phyloP scores from a whole-genome alignment of 2,888 invertebrate species.

The Mesorhabditis belari region DNA sequence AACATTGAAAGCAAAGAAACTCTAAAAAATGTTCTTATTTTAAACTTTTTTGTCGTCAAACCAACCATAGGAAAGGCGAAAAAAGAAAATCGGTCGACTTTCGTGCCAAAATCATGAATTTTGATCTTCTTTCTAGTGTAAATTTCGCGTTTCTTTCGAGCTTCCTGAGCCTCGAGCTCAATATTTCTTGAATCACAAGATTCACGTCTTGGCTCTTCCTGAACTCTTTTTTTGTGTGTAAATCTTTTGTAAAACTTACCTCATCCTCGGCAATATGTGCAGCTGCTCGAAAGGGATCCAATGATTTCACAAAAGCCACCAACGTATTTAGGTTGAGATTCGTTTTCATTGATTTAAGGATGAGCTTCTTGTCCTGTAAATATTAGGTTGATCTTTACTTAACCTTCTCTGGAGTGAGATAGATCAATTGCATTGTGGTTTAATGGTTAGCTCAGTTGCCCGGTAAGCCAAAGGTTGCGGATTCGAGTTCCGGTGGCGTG shows the following conservation, averaged over 20 bases:
- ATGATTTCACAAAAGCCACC: conserved; percentile 15
- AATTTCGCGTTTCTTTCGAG: conserved; percentile 12
- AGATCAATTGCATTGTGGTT: not conserved
- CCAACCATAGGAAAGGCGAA: conserved; percentile 37
- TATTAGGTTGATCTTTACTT: not conserved
- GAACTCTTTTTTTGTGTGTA: not conserved
- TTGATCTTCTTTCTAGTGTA: conserved; percentile 19
- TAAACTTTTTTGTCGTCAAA: conserved; percentile 4
- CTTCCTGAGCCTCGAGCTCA: conserved; percentile 13
- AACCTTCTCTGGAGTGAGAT: not conserved
- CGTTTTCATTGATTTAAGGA: conserved; percentile 19
- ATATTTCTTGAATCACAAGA: not conserved
- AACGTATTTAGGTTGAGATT: conserved; percentile 29
- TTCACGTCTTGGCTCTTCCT: not conserved
- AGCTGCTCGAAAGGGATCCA: conserved; percentile 16
- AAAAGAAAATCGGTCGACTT: conserved; percentile 37
- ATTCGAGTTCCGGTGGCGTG: too few species aligned
- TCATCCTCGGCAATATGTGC: conserved; percentile 5
- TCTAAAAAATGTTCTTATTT: conserved; percentile 13
- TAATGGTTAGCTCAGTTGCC: not conserved
- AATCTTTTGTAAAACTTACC: not conserved
- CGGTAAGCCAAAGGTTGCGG: not conserved
- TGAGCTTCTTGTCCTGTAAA: conserved; percentile 34
- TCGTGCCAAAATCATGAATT: conserved; percentile 24
- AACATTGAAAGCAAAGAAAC: conserved; percentile 42